phyloP scores from a whole-genome alignment of 2,113 vertebrate species.

The Suricata suricatta region DNA sequence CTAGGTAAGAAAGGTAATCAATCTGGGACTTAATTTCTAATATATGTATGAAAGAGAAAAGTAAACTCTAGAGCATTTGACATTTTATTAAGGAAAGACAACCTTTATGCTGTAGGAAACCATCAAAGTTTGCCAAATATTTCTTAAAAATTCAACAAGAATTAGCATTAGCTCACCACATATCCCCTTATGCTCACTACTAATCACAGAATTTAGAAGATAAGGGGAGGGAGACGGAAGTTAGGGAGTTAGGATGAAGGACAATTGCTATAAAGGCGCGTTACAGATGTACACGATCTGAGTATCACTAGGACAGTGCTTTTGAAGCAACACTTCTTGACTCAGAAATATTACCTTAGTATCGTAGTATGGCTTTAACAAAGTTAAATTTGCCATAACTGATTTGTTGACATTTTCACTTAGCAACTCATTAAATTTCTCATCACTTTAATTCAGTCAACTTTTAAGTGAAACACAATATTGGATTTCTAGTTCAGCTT shows the following conservation, averaged over 20 bases:
- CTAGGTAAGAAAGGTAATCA: neutral
- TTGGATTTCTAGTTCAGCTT: conserved; percentile 46
- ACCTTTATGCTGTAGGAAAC: neutral
- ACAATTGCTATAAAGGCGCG: neutral
- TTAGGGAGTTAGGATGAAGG: neutral
- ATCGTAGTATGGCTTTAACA: neutral
- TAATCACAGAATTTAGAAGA: neutral
- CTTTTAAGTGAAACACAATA: conserved; percentile 67
- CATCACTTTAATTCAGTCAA: conserved; percentile 60
- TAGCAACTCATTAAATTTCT: conserved; percentile 49
- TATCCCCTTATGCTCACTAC: neutral
- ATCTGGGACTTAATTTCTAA: neutral
- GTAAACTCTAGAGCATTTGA: neutral
- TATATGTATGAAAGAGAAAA: neutral
- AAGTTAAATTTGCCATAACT: conserved; percentile 21
- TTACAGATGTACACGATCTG: neutral
- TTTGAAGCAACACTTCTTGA: neutral
- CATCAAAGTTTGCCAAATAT: neutral
- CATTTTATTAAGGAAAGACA: neutral
- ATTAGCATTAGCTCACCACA: neutral
- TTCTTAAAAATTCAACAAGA: neutral
- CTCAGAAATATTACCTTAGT: neutral
- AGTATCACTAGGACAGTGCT: neutral
- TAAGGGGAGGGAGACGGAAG: neutral
- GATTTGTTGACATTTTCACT: conserved; percentile 56